Base-by-base conservation (phyloP, 2,888 invertebrate species). In the Oeneis ivallda region DNA sequence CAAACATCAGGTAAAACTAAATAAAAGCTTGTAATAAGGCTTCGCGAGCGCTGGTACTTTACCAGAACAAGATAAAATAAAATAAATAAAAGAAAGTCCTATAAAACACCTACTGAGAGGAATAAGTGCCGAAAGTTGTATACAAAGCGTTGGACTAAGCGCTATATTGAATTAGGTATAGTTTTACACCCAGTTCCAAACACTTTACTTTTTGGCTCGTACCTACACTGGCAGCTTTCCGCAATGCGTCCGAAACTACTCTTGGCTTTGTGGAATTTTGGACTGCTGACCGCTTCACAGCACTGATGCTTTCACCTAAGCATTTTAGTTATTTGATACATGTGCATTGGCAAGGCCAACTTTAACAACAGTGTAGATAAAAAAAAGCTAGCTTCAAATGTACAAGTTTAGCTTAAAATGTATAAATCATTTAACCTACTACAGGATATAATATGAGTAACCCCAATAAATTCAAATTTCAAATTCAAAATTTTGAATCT, bases 201-300 rank as follows among this genome's bases (percentile, higher is more conserved):
- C n/a, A 45, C 43, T 32, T 17, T 19, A 61, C 32, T 52, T 41
- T 41, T n/a, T 52, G 26, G 61, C 15, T n/a, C 34, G 19, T 41
- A 19, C 19, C 13, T 41, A 37, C 37, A 37, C 37, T 41, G 39
- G 56, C n/a, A 61, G 72, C 72, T 72, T 71, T 74, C 70, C 66
- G 71, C 69, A 70, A 70, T 62, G 68, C 69, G 74, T 72, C 71
- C 62, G 61, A 66, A 69, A 63, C 65, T 67, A 65, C 65, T 65
- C 56, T 43, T 56, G 59, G 67, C 59, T 69, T 64, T 58, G 54
- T 62, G 60, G 67, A 54, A 54, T 60, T 67, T 65, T 60, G 65
- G 67, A 57, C 57, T 17, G 37, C 47, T 63, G 59, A 54, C 66
- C 62, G 47, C 59, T 54, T 54, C 32, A 47, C 19, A 52, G 26